Percentiles rank a stretch among this genome's conserved stretches.
Evolutionary conservation across 2,113 vertebrate genomes (phyloP).

Genomic region (Willisornis vidua): DNA sequence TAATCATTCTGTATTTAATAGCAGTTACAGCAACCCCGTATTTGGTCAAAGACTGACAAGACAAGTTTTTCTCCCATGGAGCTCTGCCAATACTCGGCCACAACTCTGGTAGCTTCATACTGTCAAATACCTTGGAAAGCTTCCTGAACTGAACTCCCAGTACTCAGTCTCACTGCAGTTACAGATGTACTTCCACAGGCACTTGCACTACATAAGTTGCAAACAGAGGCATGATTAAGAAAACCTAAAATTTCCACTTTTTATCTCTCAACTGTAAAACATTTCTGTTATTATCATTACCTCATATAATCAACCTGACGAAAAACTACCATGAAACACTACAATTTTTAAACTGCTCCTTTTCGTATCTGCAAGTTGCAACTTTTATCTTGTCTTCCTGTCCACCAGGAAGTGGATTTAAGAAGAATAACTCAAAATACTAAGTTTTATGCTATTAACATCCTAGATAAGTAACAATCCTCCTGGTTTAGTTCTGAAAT

Average conservation of each 20-base stretch:
- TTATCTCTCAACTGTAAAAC: neutral
- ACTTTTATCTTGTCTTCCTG: neutral
- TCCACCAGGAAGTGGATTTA: neutral
- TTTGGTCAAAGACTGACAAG: slow-evolving; percentile 16
- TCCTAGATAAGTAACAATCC: neutral
- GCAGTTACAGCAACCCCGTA: neutral
- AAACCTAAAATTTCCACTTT: neutral
- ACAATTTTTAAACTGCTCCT: neutral
- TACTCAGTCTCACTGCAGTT: neutral
- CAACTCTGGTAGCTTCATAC: neutral
- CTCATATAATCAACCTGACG: neutral
- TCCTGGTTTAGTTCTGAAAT: neutral
- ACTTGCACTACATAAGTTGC: fast-evolving
- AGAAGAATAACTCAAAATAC: neutral
- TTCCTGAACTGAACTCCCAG: slow-evolving; percentile 29
- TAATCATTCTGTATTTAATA: neutral
- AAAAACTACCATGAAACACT: neutral
- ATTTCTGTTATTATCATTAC: neutral
- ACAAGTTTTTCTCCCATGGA: neutral
- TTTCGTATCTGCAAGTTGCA: neutral
- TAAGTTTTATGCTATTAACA: neutral
- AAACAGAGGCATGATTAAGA: neutral
- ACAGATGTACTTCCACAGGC: neutral
- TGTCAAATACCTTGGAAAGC: slow-evolving; percentile 17
- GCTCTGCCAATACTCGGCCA: slow-evolving; percentile 37